Base-by-base conservation (phyloP, 1,140 invertebrate genomes). In the Magallana gigas region DNA sequence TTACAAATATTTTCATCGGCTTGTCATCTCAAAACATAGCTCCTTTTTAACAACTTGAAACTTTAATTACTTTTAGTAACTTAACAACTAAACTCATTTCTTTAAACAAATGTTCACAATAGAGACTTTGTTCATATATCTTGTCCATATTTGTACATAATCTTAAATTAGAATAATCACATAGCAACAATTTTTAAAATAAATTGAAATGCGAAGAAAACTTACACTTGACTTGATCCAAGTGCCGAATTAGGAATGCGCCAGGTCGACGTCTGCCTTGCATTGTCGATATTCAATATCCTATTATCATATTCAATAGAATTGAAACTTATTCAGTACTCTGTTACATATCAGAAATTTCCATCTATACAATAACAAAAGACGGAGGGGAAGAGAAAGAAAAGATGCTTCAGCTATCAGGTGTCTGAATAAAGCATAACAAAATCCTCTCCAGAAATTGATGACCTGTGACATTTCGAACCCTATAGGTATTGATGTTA, bases 221-320 rank as follows among this genome's bases (percentile, higher is more conserved):
- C 68, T 76, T 76, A 76, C 68, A 76, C 68, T 76, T 36, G 68
- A 76, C 68, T 23, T 36, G 68, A 14, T 76, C 68, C 68, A 76
- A 29, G 14, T 3, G 68, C 68, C 23, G 14, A 12, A 4, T 76
- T 29, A 76, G 68, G 68, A 29, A 76, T 76, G 68, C 68, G 68
- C 23, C 18, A 36, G 18, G 29, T 76, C 12, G 23, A 36, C 23
- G 68, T 76, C 68, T 76, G 68, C 68, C 9, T 76, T 76, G 23
- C 68, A 76, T 12, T 36, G 68, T 76, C 68, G 68, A 76, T 76
- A 76, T 76, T 76, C 68, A 76, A 76, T 76, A 76, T 76, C 68
- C 68, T 76, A 76, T 76, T 76, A 76, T 76, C 68, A 76, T 76
- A 76, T 76, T 76, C 18, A 76, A 76, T 76, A 76, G 68, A 76